Evolutionary conservation across 2,113 vertebrate genomes (phyloP).

Genomic region (Sterna hirundo): DNA sequence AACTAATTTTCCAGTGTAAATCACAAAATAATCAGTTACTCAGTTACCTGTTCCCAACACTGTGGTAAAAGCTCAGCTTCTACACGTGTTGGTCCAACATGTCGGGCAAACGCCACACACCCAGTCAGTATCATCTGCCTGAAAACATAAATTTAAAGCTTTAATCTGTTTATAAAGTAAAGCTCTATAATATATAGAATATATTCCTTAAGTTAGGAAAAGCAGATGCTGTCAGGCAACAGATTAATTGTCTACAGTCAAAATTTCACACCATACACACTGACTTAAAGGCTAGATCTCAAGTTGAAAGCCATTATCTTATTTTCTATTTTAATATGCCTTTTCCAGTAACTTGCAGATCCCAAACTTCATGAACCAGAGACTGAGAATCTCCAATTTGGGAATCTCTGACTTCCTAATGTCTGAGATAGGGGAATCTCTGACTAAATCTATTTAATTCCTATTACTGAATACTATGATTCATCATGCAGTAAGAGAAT

Average conservation of each 20-base stretch:
- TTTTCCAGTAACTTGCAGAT: not conserved
- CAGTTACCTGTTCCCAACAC: constrained; percentile 96
- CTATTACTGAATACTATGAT: not conserved
- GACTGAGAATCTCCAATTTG: not conserved
- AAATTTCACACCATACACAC: not conserved
- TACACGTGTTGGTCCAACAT: constrained; percentile 95
- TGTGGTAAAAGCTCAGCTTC: constrained; percentile 97
- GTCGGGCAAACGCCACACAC: constrained; percentile 95
- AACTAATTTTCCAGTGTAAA: not conserved
- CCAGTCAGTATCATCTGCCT: constrained; percentile 99
- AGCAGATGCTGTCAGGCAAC: not conserved
- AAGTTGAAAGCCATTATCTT: not conserved
- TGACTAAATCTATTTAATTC: not conserved
- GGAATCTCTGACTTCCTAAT: not conserved
- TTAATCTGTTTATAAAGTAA: not conserved
- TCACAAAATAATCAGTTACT: constrained; percentile 64
- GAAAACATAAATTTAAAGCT: constrained; percentile 30
- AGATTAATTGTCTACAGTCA: not conserved
- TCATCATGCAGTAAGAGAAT: not conserved
- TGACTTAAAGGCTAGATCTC: not conserved
- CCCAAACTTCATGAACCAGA: not conserved
- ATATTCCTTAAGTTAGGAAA: not conserved
- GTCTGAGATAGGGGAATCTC: not conserved
- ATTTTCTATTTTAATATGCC: not conserved
- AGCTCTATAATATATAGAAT: not conserved